Evolutionary conservation across 1,140 invertebrate species (phyloP), one percentile per base, ranked within the genome.

Genomic region (Lineus longissimus): DNA sequence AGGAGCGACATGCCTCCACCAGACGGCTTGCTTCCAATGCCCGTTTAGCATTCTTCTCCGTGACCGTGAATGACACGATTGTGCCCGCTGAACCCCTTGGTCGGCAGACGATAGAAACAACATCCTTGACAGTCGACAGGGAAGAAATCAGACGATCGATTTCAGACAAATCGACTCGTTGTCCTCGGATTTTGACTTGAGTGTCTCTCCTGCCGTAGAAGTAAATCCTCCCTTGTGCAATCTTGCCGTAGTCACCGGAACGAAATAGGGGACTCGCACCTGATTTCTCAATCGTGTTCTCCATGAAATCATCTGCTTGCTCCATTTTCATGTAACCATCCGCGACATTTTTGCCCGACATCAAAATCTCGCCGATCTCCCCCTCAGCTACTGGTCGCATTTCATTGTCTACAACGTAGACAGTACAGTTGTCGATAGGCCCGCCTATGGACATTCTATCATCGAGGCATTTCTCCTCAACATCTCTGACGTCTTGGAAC

Each of bases 251-350:
- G 25, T 51, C 47, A 7, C 47, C 47, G 25, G 47, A 7, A 9
- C n/a, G 47, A 51, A 7, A 51, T n/a, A 51, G 25, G 4, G n/a
- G 25, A 23, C 25, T 27, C 9, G 6, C 19, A 7, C 47, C 47
- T n/a, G 19, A 7, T n/a, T 51, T 27, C n/a, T 51, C 47, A 51
- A 51, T 51, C 19, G 4, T 19, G 47, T 51, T 51, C 9, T 19
- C 19, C n/a, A 51, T 9, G n/a, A 51, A 51, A 27, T 51, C n/a
- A 19, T 7, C 25, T n/a, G 4, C 25, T 9, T 51, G n/a, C n/a
- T 51, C 19, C n/a, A 6, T 51, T 51, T 51, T 27, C 47, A 51
- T 51, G 25, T 51, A 51, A 27, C 47, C 47, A n/a, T 51, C 47
- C 4, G 47, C 47, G 6, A 51, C n/a, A 27, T 51, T 51, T 23